phyloP scores from a whole-genome alignment of 2,888 invertebrate genomes.

The Lobophora halterata region DNA sequence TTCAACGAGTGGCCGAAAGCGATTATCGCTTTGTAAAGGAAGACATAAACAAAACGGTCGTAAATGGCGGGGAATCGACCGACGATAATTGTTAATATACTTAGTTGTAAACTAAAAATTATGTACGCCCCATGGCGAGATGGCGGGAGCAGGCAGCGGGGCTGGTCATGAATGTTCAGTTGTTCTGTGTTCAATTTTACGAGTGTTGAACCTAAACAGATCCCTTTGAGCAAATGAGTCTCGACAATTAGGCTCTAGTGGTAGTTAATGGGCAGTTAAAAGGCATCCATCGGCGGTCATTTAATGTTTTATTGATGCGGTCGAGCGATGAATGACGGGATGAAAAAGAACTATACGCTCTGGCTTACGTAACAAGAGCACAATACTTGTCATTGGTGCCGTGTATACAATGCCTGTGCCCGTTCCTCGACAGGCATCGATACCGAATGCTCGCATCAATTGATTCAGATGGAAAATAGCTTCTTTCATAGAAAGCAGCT shows the following conservation, averaged over 20 bases:
- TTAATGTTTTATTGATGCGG: constrained; percentile 58
- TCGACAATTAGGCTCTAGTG: constrained; percentile 67
- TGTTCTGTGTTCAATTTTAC: constrained; percentile 52
- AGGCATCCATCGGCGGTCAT: constrained; percentile 50
- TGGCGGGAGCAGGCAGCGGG: constrained; percentile 19
- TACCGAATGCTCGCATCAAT: too few species aligned
- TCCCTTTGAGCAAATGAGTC: constrained; percentile 41
- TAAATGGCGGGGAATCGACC: constrained; percentile 25
- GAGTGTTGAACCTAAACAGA: constrained; percentile 48
- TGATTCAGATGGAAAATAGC: too few species aligned
- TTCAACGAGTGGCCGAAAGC: constrained; percentile 15
- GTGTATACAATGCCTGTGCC: constrained; percentile 18
- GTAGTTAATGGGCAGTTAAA: constrained; percentile 66
- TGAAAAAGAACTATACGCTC: constrained; percentile 43
- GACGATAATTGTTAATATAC: constrained; percentile 30
- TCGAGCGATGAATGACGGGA: constrained; percentile 26
- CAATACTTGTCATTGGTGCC: too few species aligned
- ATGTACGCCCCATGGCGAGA: constrained; percentile 22
- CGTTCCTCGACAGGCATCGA: not conserved
- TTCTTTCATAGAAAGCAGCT: too few species aligned
- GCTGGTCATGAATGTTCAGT: constrained; percentile 41
- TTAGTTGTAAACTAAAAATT: constrained; percentile 32
- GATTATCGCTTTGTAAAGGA: constrained; percentile 20
- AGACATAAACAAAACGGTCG: constrained; percentile 28
- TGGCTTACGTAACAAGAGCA: too few species aligned